These are phyloP conservation scores for Pseudopipra pipra DNA, from an alignment of 2,113 vertebrate species.

Conservation along the genomic window DNA sequence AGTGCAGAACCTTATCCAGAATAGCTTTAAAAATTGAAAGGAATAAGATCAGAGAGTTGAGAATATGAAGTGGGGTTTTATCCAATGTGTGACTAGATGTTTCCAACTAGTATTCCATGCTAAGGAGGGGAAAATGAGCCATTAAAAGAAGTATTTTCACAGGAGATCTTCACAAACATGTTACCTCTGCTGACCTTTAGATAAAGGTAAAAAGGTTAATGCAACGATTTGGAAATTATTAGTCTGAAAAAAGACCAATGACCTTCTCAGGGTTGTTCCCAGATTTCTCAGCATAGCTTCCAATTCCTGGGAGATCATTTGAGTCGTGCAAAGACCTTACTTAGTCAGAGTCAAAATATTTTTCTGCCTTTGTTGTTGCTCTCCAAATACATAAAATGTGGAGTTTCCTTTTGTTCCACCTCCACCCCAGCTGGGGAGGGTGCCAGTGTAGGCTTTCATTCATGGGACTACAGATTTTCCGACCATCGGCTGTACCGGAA, in stretches of 20 bases:
- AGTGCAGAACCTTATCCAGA: conserved; percentile 56
- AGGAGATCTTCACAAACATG: conserved; percentile 33
- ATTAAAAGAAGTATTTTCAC: conserved; percentile 43
- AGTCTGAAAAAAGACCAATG: not conserved
- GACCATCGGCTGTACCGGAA: not conserved
- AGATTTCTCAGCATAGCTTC: conserved; percentile 17
- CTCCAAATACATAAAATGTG: not conserved
- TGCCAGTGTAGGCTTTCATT: conserved; percentile 26
- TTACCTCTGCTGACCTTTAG: conserved; percentile 63
- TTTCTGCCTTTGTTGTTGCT: conserved; percentile 51
- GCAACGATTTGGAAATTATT: conserved; percentile 45
- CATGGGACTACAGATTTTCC: conserved; percentile 39
- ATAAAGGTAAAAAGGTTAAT: conserved; percentile 58
- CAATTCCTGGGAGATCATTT: conserved; percentile 44
- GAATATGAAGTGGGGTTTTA: conserved; percentile 42
- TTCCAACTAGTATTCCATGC: conserved; percentile 56
- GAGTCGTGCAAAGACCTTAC: not conserved
- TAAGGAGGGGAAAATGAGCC: conserved; percentile 45
- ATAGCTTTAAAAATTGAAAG: conserved; percentile 49
- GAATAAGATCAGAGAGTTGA: conserved; percentile 61
- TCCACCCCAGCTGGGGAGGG: conserved; percentile 10
- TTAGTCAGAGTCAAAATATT: conserved; percentile 63
- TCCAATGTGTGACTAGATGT: conserved; percentile 62
- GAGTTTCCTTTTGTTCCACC: conserved; percentile 56
- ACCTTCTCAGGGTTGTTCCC: conserved; percentile 19